These are phyloP conservation scores for Heliornis fulica DNA, from an alignment of 2,113 vertebrate genomes.

Conservation along the genomic window DNA sequence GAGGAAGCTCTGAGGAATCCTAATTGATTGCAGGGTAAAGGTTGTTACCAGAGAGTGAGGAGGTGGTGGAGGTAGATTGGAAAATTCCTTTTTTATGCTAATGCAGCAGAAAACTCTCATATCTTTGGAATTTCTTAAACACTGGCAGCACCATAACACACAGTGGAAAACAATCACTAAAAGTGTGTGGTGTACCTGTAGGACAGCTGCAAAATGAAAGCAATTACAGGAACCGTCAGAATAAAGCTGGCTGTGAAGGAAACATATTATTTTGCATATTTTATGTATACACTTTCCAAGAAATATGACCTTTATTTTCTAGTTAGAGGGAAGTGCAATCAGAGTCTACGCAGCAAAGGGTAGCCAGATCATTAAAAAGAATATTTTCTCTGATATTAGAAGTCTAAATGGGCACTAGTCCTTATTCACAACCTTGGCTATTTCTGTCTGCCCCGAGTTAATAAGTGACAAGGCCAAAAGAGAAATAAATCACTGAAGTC, in stretches of 20 bases:
- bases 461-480: slow-evolving; percentile 82
- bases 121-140: background rate
- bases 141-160: background rate
- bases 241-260: slow-evolving; percentile 69
- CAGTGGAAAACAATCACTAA: background rate
- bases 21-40: background rate
- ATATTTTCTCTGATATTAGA: slow-evolving; percentile 76
- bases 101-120: background rate
- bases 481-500: slow-evolving; percentile 84
- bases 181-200: slow-evolving; percentile 49
- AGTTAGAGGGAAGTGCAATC: slow-evolving; percentile 75
- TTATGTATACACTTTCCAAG: slow-evolving; percentile 73
- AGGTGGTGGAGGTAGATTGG: background rate
- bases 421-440: slow-evolving; percentile 79
- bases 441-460: slow-evolving; percentile 79
- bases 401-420: slow-evolving; percentile 75
- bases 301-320: slow-evolving; percentile 79
- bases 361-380: slow-evolving; percentile 77
- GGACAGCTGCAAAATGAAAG: slow-evolving; percentile 66
- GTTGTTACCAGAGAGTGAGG: background rate
- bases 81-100: background rate
- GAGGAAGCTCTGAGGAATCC: background rate
- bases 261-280: slow-evolving; percentile 77
- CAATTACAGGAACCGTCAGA: slow-evolving; percentile 57
- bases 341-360: slow-evolving; percentile 66